phyloP scores from a whole-genome alignment of 2,113 vertebrate species.

The Eurystomus gularis region DNA sequence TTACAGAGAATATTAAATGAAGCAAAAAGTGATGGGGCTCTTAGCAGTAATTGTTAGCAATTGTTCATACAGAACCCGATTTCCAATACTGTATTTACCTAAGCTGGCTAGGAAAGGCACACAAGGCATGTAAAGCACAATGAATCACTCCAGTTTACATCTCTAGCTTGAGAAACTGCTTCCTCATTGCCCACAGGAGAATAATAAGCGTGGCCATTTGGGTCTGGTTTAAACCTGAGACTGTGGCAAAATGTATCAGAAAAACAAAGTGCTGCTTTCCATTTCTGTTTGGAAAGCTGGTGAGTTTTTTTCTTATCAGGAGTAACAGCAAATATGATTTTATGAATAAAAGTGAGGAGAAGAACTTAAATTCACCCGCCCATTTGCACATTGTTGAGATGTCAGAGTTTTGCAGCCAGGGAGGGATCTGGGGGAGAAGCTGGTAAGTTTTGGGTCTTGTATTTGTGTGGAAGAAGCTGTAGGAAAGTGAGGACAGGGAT shows the following conservation, averaged over 20 bases:
- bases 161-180: conserved; percentile 36
- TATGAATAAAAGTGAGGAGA: not conserved
- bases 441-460: not conserved
- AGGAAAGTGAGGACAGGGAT: not conserved
- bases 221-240: conserved; percentile 24
- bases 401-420: not conserved
- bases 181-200: conserved; percentile 48
- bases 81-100: not conserved
- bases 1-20: conserved; percentile 53
- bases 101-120: conserved; percentile 21
- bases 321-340: not conserved
- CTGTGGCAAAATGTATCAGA: not conserved
- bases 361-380: not conserved
- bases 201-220: not conserved
- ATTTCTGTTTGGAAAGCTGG: not conserved
- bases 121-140: not conserved
- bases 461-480: not conserved
- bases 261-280: not conserved
- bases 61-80: not conserved
- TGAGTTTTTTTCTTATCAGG: not conserved
- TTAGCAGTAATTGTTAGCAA: conserved; percentile 24
- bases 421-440: not conserved
- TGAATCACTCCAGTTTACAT: conserved; percentile 46
- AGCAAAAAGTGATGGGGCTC: conserved; percentile 28
- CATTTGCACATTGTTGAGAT: not conserved